Evolutionary conservation across 1,140 invertebrate species (phyloP), one percentile per base, ranked within the genome.

Genomic region (Zaprionus capensis): DNA sequence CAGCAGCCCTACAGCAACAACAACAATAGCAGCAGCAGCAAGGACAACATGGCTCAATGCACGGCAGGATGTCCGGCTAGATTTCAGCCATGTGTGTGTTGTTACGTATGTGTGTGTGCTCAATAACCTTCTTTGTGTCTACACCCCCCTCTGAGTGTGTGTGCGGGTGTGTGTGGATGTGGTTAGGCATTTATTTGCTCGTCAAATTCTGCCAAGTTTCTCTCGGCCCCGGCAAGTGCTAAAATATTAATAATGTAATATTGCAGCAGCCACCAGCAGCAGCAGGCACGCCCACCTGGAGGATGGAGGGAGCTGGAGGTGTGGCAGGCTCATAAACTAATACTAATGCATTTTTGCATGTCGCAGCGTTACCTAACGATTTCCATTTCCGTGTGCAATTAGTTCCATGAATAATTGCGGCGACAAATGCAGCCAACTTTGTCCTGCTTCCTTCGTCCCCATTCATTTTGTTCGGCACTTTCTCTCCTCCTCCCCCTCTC

Each of bases 291-390:
- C 77, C 46, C 76, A 36, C 58, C 24, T 71, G 57, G 58, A 12
- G 20, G 22, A 31, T 11, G 28, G 7, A 31, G 28, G 12, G 41
- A 17, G 55, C 5, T 11, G 31, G 28, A 34, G 14, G 31, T 12
- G 28, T 55, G 20, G 63, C 51, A n/a, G 57, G 71, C 67, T 24
- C 49, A 74, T 86, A 80, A 80, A 81, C 61, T 71, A 71, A 74
- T 76, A 61, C 63, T 88, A 87, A 88, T 87, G 85, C 84, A 88
- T 84, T 87, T 81, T 81, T 90, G 85, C 81, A 87, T 81, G 75
- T 69, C 59, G 26, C n/a, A 22, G 28, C 31, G 26, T 36, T 66
- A 76, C 55, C 55, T 72, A 78, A 74, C 78, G 70, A 80, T 77
- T 80, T 74, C 51, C 68, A 78, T 68, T 70, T 81, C 77, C 80